These are phyloP conservation scores for Arctia plantaginis DNA, from an alignment of 2,888 invertebrate species.

Conservation along the genomic window DNA sequence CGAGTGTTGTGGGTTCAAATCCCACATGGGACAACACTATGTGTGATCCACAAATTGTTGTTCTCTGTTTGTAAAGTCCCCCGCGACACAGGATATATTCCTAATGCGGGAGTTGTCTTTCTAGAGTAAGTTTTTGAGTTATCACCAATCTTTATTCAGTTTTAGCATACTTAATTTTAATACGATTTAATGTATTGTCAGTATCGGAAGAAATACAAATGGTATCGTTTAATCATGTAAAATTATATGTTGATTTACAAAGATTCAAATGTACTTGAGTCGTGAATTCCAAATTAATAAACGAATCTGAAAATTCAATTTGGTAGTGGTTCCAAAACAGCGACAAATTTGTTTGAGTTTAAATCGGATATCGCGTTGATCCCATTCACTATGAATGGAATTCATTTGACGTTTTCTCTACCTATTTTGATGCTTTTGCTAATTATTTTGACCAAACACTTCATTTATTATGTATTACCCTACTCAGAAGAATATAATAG, in stretches of 20 bases:
- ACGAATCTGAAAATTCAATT: conserved; percentile 25
- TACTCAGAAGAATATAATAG: background rate
- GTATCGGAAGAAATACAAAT: background rate
- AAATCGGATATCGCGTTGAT: conserved; percentile 44
- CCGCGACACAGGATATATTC: no score
- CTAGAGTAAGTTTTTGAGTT: no score
- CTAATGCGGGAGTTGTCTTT: no score
- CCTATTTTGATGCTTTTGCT: conserved; percentile 8
- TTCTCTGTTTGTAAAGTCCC: no score
- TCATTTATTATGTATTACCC: background rate
- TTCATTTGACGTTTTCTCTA: conserved; percentile 19
- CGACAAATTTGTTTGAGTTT: conserved; percentile 29
- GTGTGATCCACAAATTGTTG: no score
- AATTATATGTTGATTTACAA: background rate
- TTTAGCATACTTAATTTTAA: background rate
- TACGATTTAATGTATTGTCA: background rate
- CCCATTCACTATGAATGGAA: conserved; percentile 34
- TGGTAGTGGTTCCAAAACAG: conserved; percentile 20
- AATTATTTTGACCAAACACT: background rate
- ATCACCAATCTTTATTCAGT: background rate
- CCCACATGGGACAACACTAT: no score
- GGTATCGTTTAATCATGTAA: background rate
- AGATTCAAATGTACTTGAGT: background rate
- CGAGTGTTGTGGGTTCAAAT: no score
- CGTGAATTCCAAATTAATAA: conserved; percentile 12